Base-by-base conservation (phyloP, 2,888 invertebrate species). In the Halictus ligatus region DNA sequence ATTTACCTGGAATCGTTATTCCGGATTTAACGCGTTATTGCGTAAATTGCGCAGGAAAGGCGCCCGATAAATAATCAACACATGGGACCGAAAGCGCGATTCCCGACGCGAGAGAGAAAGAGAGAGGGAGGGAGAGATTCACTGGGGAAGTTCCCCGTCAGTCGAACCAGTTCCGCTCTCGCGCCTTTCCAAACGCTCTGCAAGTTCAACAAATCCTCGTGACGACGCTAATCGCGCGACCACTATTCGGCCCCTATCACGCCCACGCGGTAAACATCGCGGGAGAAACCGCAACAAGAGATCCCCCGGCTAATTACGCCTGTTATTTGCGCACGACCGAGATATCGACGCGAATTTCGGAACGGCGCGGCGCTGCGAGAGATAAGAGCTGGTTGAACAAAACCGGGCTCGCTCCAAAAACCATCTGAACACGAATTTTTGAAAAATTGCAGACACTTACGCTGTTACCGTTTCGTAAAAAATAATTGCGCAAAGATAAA, bases 11-110 rank as follows among this genome's bases (percentile, higher is more conserved):
- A 58, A 60, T 50, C 80, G 75, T 85, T 80, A 74, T 78, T 80
- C 54, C 85, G 18, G 73, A 74, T 84, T 77, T 76, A n/a, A 69
- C 73, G 50, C 29, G 73, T 75, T 83, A 71, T 83, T 78, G 74
- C 73, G 77, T 75, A 75, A 84, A 83, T 84, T 78, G 71, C 29
- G 7, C 60, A 8, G 25, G 54, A 46, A 75, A 79, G 78, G 72
- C 72, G 84, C 12, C 18, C 2, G 78, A 84, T 85, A 85, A 85
- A 84, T 85, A 84, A 85, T 80, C 80, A 84, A 80, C 85, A 77
- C 80, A 21, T 84, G 84, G 76, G 58, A 69, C 74, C 74, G 73
- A 76, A 84, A 72, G 75, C 72, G 40, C 40, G 77, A 71, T 76
- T 73, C 48, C 80, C 69, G 54, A n/a, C 72, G 25, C 64, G 25